These are phyloP conservation scores for Hoplostethus atlanticus DNA, from an alignment of 2,797 vertebrate species.

Conservation along the genomic window DNA sequence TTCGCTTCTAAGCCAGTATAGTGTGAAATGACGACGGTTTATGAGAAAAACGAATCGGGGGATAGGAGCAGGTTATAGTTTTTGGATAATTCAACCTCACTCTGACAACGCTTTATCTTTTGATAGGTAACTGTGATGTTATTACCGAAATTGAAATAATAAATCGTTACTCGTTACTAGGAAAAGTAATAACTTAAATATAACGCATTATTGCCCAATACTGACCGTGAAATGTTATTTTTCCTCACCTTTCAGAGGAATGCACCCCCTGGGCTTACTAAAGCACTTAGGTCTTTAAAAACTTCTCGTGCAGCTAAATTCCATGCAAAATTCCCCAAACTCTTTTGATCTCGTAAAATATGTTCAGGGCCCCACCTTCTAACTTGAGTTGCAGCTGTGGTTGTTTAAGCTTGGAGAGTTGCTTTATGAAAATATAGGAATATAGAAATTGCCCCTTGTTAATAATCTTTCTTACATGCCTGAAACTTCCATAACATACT, in stretches of 20 bases:
- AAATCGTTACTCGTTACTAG: no score
- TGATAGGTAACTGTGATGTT: no score
- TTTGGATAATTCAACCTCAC: no score
- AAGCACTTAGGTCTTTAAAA: conserved; percentile 8
- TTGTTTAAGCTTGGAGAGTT: background rate
- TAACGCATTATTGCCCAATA: no score
- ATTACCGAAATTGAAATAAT: no score
- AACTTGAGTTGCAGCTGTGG: background rate
- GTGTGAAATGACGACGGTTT: background rate
- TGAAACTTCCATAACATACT: background rate
- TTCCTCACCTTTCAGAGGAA: conserved; percentile 1
- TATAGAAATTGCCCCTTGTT: background rate
- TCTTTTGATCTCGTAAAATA: background rate
- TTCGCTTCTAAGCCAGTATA: background rate
- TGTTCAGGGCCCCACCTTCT: background rate
- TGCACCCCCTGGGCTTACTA: background rate
- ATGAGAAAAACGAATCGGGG: background rate
- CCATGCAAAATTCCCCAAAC: conserved; percentile 8
- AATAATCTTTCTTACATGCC: background rate
- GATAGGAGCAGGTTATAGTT: no score
- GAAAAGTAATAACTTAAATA: no score
- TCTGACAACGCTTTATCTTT: no score
- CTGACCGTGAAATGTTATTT: no score
- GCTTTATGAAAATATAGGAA: background rate
- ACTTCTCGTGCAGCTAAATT: background rate